phyloP scores from a whole-genome alignment of 2,888 invertebrate genomes.

The Drosophila setosimentum region DNA sequence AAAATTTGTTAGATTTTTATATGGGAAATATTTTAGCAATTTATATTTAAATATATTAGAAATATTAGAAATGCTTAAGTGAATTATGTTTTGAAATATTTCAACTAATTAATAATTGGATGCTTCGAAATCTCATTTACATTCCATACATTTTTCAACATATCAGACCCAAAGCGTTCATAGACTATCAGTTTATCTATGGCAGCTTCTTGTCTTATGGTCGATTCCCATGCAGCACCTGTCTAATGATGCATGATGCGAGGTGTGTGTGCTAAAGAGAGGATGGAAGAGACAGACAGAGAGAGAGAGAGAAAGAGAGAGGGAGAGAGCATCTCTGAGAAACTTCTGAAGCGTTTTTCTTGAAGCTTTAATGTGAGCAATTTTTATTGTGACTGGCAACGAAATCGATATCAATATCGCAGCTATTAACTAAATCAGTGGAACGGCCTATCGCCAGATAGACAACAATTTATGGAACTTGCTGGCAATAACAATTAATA shows the following conservation, averaged over 20 bases:
- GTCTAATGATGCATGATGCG: slow-evolving; percentile 33
- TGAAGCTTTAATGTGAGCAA: slow-evolving; percentile 68
- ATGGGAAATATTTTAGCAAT: not conserved
- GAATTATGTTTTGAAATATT: not conserved
- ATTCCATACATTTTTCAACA: slow-evolving; percentile 14
- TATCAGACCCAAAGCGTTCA: not conserved
- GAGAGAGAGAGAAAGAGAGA: too few relatives aligned
- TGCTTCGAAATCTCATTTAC: slow-evolving; percentile 7
- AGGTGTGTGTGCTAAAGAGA: not conserved
- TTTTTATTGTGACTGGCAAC: slow-evolving; percentile 68
- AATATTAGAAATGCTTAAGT: not conserved
- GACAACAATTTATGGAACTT: slow-evolving; percentile 75
- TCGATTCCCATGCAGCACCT: slow-evolving; percentile 33
- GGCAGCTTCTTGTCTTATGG: slow-evolving; percentile 41
- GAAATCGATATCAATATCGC: slow-evolving; percentile 74
- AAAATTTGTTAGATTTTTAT: not conserved
- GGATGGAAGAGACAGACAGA: not conserved
- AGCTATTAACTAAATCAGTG: slow-evolving; percentile 78
- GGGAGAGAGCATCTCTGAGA: not conserved
- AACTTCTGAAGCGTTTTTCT: not conserved
- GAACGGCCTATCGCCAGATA: slow-evolving; percentile 61
- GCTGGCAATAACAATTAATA: slow-evolving; percentile 82
- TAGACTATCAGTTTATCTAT: slow-evolving; percentile 33
- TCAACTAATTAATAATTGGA: slow-evolving; percentile 4
- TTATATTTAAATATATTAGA: not conserved